Percentiles rank a stretch among this genome's conserved stretches.
Conservation (phyloP, 2,888 invertebrate genomes). For the Meiosimyza platycephala region DNA sequence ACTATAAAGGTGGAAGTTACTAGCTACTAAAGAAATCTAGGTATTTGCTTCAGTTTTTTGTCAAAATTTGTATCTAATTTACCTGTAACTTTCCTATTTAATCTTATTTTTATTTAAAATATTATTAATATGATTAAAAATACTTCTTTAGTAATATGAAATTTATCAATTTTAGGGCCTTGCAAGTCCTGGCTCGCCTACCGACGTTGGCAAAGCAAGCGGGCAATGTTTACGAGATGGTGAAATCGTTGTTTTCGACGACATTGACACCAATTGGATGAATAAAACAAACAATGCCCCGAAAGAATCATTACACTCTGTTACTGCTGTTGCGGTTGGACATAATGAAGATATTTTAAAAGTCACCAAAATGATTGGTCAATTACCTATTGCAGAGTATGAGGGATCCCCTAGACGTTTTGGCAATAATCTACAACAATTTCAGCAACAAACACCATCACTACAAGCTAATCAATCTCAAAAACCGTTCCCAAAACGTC, state of each 20-base stretch:
- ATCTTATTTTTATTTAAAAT: not conserved
- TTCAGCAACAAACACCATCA: conserved; percentile 27
- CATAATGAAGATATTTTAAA: conserved; percentile 63
- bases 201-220: conserved; percentile 62
- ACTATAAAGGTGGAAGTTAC: too few species aligned
- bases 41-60: too few species aligned
- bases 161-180: conserved; percentile 47
- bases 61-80: too few species aligned
- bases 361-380: conserved; percentile 67
- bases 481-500: conserved; percentile 73
- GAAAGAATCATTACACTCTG: conserved; percentile 39
- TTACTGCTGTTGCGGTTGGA: conserved; percentile 35
- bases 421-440: conserved; percentile 68
- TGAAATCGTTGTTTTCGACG: conserved; percentile 88
- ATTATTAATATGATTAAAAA: not conserved
- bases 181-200: conserved; percentile 65
- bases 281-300: conserved; percentile 55
- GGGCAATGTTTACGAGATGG: conserved; percentile 74
- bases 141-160: not conserved
- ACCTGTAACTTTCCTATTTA: not conserved
- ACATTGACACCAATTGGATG: conserved; percentile 64
- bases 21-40: not conserved
- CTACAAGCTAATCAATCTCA: conserved; percentile 47
- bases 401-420: conserved; percentile 91
- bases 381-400: conserved; percentile 88